These are phyloP conservation scores for Mercenaria mercenaria DNA, from an alignment of 1,140 invertebrate species.

Conservation along the genomic window DNA sequence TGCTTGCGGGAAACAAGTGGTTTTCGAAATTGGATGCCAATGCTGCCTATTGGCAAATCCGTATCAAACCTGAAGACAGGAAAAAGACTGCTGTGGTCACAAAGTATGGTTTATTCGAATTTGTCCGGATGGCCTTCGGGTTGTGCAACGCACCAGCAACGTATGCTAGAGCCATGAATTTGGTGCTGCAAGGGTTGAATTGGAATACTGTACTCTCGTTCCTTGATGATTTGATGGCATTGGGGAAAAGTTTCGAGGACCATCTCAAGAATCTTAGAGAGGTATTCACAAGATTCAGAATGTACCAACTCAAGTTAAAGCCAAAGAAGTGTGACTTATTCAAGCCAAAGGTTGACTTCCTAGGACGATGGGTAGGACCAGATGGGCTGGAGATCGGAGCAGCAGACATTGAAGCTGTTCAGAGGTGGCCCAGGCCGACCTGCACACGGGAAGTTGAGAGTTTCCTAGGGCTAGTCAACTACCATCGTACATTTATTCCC, in stretches of 20 bases:
- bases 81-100: constrained; percentile 8
- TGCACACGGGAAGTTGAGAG: neutral
- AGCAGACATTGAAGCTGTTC: neutral
- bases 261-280: constrained; percentile 22
- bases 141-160: constrained; percentile 21
- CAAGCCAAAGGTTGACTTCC: constrained; percentile 23
- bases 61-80: neutral
- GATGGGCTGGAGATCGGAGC: constrained; percentile 6
- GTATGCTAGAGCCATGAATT: neutral
- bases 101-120: constrained; percentile 40
- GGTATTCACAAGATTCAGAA: constrained; percentile 22
- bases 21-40: constrained; percentile 57
- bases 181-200: constrained; percentile 14
- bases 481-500: constrained; percentile 8
- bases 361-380: constrained; percentile 28
- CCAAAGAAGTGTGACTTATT: constrained; percentile 23
- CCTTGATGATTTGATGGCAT: constrained; percentile 36
- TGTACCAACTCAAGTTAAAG: constrained; percentile 34
- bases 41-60: constrained; percentile 20
- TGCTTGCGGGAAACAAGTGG: constrained; percentile 5
- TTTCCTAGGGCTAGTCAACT: constrained; percentile 25
- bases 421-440: neutral
- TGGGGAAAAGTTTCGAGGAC: neutral
- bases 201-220: neutral
- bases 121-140: neutral